Evolutionary conservation across 2,888 invertebrate species (phyloP).

Genomic region (Argyresthia albistria): DNA sequence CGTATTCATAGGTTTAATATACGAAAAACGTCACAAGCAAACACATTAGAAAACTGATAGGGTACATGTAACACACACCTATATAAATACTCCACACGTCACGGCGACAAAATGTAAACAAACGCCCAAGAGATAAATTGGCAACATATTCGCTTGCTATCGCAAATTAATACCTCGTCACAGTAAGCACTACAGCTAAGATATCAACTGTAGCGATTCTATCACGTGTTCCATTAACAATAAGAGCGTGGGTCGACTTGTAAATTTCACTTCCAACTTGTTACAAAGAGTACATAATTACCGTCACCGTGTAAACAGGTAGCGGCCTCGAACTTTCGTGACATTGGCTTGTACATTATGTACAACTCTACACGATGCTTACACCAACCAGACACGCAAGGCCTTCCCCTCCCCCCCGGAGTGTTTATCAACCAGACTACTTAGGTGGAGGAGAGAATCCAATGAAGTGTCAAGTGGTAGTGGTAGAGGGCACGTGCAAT

Average conservation of each 20-base stretch:
- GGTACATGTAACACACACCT: too few species aligned
- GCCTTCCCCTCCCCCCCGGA: slow-evolving; percentile 18
- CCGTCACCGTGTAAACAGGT: slow-evolving; percentile 35
- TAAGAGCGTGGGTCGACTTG: too few species aligned
- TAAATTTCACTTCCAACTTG: not conserved
- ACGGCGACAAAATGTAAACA: slow-evolving; percentile 13
- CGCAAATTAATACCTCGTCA: too few species aligned
- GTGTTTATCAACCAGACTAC: slow-evolving; percentile 11
- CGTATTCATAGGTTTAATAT: too few species aligned
- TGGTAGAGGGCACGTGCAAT: too few species aligned
- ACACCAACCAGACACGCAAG: slow-evolving; percentile 26
- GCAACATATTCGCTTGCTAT: too few species aligned
- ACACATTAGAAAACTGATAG: too few species aligned
- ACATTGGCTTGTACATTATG: slow-evolving; percentile 25
- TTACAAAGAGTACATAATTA: slow-evolving; percentile 26
- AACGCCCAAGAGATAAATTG: not conserved
- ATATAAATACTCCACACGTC: slow-evolving; percentile 5
- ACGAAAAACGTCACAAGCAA: too few species aligned
- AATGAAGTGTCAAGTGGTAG: not conserved
- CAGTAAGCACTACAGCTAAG: too few species aligned
- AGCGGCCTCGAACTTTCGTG: slow-evolving; percentile 44
- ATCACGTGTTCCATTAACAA: too few species aligned
- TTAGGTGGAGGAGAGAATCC: not conserved
- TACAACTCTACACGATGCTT: too few species aligned
- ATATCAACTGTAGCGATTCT: too few species aligned